These are phyloP conservation scores for Pelodiscus sinensis DNA, from an alignment of 2,113 vertebrate species.

Conservation along the genomic window DNA sequence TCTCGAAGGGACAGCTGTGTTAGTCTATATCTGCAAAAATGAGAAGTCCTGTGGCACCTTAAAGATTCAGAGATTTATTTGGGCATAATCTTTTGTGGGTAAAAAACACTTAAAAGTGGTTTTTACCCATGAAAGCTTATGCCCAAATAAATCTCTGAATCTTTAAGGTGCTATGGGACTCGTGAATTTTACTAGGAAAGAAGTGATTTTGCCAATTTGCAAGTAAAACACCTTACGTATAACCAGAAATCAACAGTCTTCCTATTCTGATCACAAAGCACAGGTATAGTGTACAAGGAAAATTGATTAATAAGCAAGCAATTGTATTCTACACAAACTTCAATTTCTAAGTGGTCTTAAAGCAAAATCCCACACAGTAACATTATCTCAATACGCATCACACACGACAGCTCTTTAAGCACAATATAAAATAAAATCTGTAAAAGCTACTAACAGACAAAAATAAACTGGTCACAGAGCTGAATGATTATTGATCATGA, in stretches of 20 bases:
- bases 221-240: background rate
- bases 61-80: too few relatives aligned
- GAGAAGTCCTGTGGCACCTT: too few relatives aligned
- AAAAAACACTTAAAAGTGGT: too few relatives aligned
- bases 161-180: too few relatives aligned
- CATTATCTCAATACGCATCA: background rate
- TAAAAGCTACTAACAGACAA: background rate
- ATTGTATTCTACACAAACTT: background rate
- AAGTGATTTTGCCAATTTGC: background rate
- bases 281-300: background rate
- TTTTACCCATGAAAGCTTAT: too few relatives aligned
- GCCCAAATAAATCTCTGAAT: too few relatives aligned
- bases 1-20: too few relatives aligned
- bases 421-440: background rate
- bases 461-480: background rate
- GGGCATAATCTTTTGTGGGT: too few relatives aligned
- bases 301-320: background rate
- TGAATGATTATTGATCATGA: background rate
- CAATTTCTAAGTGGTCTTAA: background rate
- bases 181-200: background rate
- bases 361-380: background rate
- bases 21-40: too few relatives aligned
- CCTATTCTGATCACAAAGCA: background rate
- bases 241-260: background rate
- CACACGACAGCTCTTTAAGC: background rate